Evolutionary conservation across 2,888 invertebrate genomes (phyloP).

Genomic region (Linnaemya tessellans): DNA sequence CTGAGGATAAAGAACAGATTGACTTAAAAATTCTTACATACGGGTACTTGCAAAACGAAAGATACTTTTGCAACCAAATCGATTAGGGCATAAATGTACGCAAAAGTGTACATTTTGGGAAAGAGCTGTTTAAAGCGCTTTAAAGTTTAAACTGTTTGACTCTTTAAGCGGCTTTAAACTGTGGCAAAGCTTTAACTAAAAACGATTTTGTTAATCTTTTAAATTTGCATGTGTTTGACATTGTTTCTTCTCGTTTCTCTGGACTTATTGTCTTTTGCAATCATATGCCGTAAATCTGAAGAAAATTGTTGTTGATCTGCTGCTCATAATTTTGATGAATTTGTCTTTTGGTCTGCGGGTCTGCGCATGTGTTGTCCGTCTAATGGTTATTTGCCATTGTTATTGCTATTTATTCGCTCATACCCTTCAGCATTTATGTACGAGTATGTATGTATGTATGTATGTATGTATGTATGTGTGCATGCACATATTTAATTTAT

Average conservation of each 20-base stretch:
- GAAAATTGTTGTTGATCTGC: conserved; percentile 33
- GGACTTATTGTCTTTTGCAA: not conserved
- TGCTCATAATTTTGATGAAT: conserved; percentile 47
- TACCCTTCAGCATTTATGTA: not conserved
- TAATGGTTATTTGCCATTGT: conserved; percentile 30
- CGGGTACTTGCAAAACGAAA: no score
- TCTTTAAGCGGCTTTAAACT: conserved; percentile 29
- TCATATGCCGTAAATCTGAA: conserved; percentile 8
- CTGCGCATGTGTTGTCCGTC: conserved; percentile 27
- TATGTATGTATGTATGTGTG: not conserved
- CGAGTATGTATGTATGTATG: not conserved
- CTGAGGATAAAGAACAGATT: no score
- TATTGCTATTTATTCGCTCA: not conserved
- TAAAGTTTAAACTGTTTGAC: conserved; percentile 2
- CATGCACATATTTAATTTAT: no score
- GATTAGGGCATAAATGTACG: not conserved
- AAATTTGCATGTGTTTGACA: conserved; percentile 58
- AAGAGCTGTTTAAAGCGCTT: not conserved
- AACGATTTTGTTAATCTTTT: conserved; percentile 48
- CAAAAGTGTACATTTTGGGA: conserved; percentile 13
- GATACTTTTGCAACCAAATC: no score
- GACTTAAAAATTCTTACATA: no score
- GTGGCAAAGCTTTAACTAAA: conserved; percentile 44
- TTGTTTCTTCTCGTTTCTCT: conserved; percentile 19
- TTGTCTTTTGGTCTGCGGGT: conserved; percentile 58